Percentiles rank a stretch among this genome's conserved stretches.
Conservation (phyloP, 2,888 invertebrate genomes). For the Nemotelus nigrinus region DNA sequence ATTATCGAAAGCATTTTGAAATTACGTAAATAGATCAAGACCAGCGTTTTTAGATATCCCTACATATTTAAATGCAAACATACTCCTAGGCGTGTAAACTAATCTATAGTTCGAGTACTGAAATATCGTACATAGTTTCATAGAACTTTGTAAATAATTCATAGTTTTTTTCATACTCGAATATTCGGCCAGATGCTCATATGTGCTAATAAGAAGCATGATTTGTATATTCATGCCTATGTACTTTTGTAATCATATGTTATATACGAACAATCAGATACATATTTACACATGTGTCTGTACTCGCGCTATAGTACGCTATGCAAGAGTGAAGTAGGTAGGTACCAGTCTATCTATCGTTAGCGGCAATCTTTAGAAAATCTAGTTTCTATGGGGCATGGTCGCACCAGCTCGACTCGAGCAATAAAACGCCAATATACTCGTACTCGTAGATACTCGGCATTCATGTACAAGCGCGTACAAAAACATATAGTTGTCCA, state of each 20-base stretch:
- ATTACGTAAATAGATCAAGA: constrained; percentile 30
- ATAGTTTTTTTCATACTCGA: constrained; percentile 11
- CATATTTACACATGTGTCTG: too few relatives aligned
- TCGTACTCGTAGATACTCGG: too few relatives aligned
- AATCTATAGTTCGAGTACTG: background rate
- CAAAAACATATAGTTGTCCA: constrained; percentile 18
- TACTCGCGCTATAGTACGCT: too few relatives aligned
- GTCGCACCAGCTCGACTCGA: background rate
- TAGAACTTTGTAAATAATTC: background rate
- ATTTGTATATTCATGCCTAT: too few relatives aligned
- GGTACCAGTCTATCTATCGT: background rate
- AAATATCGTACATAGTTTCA: background rate
- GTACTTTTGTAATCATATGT: too few relatives aligned
- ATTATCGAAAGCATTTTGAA: constrained; percentile 11
- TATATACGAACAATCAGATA: too few relatives aligned
- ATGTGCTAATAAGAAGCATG: background rate
- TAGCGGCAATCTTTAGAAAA: constrained; percentile 35
- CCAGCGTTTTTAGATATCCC: constrained; percentile 10
- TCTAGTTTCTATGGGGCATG: constrained; percentile 37
- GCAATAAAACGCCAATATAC: too few relatives aligned
- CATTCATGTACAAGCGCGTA: too few relatives aligned
- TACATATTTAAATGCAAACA: background rate
- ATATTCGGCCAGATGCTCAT: background rate
- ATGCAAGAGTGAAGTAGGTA: too few relatives aligned
- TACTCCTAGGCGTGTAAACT: background rate